These are phyloP conservation scores for Platichthys stellatus DNA, from an alignment of 2,113 vertebrate species.

Conservation along the genomic window DNA sequence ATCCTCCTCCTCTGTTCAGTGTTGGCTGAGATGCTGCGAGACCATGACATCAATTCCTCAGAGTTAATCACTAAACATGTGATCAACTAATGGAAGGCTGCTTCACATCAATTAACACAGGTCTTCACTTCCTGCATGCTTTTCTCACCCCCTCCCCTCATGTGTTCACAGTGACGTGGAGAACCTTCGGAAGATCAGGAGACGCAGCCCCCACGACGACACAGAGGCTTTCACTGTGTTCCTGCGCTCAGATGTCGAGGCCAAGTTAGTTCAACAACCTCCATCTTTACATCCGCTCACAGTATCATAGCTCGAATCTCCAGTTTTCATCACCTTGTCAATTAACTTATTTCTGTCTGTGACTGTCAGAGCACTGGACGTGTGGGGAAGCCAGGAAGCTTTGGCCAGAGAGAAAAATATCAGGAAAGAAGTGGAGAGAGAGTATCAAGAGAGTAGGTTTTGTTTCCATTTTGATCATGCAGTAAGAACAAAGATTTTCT, in stretches of 20 bases:
- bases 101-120: neutral
- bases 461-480: too few relatives aligned
- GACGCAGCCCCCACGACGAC: conserved; percentile 96
- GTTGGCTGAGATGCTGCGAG: neutral
- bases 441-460: conserved; percentile 94
- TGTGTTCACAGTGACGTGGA: conserved; percentile 88
- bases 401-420: conserved; percentile 91
- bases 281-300: neutral
- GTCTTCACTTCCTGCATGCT: neutral
- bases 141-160: neutral
- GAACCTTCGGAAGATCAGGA: conserved; percentile 92
- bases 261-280: conserved; percentile 86
- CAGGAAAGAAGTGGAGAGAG: conserved; percentile 91
- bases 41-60: conserved; percentile 6
- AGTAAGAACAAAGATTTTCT: neutral
- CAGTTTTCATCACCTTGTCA: neutral
- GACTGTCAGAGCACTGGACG: conserved; percentile 88
- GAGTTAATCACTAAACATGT: conserved; percentile 56
- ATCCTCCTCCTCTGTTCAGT: neutral
- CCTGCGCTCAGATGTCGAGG: conserved; percentile 93
- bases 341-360: conserved; percentile 29
- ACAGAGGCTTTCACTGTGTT: conserved; percentile 97
- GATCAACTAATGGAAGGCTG: conserved; percentile 42
- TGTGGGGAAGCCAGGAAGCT: conserved; percentile 97
- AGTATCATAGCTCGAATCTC: neutral